These are phyloP conservation scores for Achatina immaculata DNA, from an alignment of 1,140 invertebrate genomes.

Conservation along the genomic window DNA sequence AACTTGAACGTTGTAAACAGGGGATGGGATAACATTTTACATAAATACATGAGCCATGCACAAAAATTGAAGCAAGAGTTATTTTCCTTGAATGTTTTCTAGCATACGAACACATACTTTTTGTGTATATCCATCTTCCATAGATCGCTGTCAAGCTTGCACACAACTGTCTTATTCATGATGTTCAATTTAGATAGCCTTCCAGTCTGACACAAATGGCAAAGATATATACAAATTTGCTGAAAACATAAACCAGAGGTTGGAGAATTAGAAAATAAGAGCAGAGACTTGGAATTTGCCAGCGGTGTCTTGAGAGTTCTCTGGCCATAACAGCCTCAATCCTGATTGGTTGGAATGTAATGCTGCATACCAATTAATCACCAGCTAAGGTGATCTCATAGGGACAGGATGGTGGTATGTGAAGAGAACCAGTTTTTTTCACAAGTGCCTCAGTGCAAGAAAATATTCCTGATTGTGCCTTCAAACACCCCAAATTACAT, in stretches of 20 bases:
- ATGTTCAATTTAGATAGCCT: neutral
- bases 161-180: neutral
- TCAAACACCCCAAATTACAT: conserved; percentile 26
- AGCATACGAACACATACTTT: no score
- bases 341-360: conserved; percentile 18
- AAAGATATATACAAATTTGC: neutral
- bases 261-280: neutral
- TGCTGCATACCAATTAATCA: conserved; percentile 38
- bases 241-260: conserved; percentile 13
- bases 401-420: neutral
- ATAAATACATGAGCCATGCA: no score
- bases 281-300: conserved; percentile 5
- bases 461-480: conserved; percentile 36
- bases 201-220: neutral
- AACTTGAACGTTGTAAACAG: no score
- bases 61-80: no score
- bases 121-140: no score
- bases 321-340: no score
- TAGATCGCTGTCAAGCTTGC: no score
- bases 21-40: no score
- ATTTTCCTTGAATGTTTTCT: no score
- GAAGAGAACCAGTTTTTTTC: conserved; percentile 11
- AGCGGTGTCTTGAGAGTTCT: conserved; percentile 8
- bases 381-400: neutral
- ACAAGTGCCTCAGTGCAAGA: conserved; percentile 29